These are phyloP conservation scores for Mythimna ferrago DNA, from an alignment of 2,888 invertebrate species.

Conservation along the genomic window DNA sequence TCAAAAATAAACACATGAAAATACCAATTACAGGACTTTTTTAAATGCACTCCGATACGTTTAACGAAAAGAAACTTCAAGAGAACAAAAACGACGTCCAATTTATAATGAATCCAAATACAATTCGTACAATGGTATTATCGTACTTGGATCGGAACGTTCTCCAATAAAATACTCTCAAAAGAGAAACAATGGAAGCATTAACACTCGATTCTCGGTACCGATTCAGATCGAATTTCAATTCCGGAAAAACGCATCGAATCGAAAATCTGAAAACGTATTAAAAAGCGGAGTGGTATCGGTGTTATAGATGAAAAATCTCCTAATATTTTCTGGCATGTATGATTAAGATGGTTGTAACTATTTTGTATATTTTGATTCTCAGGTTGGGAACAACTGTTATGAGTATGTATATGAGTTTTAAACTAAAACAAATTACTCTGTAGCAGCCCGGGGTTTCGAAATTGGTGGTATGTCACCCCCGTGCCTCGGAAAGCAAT, in stretches of 20 bases:
- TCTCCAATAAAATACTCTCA: constrained; percentile 35
- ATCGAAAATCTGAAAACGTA: constrained; percentile 18
- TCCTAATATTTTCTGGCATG: not conserved
- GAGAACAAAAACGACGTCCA: constrained; percentile 18
- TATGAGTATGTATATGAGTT: no score
- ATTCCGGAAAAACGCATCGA: constrained; percentile 42
- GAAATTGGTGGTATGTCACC: no score
- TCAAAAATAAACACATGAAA: no score
- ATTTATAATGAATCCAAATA: constrained; percentile 30
- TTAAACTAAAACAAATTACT: no score
- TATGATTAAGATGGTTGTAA: no score
- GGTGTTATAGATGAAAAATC: not conserved
- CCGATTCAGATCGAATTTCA: constrained; percentile 39
- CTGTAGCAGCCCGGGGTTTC: no score
- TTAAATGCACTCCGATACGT: constrained; percentile 15
- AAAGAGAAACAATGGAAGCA: constrained; percentile 48
- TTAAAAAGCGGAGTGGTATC: constrained; percentile 6
- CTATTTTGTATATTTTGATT: no score
- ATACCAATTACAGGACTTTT: not conserved
- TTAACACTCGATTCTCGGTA: constrained; percentile 41
- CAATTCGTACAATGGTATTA: constrained; percentile 36
- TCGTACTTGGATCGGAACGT: constrained; percentile 13
- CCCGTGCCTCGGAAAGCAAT: no score
- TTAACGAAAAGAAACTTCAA: not conserved
- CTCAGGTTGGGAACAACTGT: no score